phyloP scores from a whole-genome alignment of 2,797 vertebrate species.

The Tenualosa ilisha region DNA sequence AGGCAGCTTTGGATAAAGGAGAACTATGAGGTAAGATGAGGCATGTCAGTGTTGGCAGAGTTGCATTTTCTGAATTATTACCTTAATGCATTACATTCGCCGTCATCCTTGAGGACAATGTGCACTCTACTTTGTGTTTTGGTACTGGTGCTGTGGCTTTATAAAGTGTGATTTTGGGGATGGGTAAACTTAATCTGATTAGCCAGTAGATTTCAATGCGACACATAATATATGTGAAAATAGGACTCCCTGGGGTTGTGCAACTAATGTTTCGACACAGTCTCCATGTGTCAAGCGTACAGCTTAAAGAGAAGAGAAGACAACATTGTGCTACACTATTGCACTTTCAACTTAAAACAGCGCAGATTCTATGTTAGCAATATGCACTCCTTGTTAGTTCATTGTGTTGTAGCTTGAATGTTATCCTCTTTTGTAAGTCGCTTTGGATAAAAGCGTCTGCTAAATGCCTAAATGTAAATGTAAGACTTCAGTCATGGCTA shows the following conservation, averaged over 20 bases:
- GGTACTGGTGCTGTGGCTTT: background rate
- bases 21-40: conserved; percentile 84
- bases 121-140: background rate
- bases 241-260: background rate
- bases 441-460: too few species aligned
- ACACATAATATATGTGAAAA: background rate
- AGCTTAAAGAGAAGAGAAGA: background rate
- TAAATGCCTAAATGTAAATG: too few species aligned
- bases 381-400: too few species aligned
- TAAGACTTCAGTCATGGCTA: background rate
- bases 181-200: background rate
- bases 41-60: background rate
- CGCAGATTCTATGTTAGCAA: too few species aligned
- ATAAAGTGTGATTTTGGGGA: background rate
- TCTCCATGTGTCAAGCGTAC: background rate
- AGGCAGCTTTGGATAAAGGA: conserved; percentile 88
- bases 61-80: background rate
- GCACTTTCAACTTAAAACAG: too few species aligned
- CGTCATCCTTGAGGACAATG: background rate
- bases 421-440: too few species aligned
- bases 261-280: too few species aligned
- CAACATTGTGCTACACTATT: too few species aligned
- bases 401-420: too few species aligned
- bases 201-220: background rate
- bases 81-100: background rate